Evolutionary conservation across 2,113 vertebrate genomes (phyloP).

Genomic region (Cavia aperea): DNA sequence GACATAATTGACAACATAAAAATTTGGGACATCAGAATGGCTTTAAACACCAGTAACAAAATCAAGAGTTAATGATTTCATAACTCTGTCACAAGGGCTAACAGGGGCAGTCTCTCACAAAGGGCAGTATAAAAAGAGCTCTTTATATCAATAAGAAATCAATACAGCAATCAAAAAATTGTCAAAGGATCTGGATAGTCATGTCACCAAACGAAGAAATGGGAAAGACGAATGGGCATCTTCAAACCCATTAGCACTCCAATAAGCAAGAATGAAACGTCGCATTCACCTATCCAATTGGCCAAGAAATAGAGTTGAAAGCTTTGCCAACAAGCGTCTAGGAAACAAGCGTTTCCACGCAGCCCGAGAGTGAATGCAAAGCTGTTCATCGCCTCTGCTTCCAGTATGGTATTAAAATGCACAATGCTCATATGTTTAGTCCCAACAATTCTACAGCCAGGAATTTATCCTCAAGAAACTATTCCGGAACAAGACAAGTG

Average conservation of each 20-base stretch:
- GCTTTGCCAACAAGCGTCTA: accelerated
- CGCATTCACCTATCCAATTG: neutral
- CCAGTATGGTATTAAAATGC: no score
- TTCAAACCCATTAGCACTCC: neutral
- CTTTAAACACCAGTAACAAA: neutral
- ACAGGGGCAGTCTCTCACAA: no score
- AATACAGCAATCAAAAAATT: neutral
- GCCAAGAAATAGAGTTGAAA: neutral
- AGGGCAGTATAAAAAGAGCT: neutral
- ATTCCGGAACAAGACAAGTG: neutral
- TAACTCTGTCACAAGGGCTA: neutral
- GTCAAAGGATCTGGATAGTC: neutral
- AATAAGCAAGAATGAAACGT: neutral
- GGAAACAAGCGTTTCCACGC: no score
- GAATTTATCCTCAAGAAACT: neutral
- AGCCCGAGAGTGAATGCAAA: neutral
- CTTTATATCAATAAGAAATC: neutral
- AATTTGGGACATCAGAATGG: neutral
- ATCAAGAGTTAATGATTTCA: neutral
- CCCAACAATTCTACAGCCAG: neutral
- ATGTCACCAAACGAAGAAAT: neutral
- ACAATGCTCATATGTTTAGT: neutral
- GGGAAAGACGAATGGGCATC: neutral
- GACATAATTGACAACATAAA: neutral
- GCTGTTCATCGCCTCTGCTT: accelerated